phyloP scores from a whole-genome alignment of 2,888 invertebrate species.

The Thymelicus sylvestris region DNA sequence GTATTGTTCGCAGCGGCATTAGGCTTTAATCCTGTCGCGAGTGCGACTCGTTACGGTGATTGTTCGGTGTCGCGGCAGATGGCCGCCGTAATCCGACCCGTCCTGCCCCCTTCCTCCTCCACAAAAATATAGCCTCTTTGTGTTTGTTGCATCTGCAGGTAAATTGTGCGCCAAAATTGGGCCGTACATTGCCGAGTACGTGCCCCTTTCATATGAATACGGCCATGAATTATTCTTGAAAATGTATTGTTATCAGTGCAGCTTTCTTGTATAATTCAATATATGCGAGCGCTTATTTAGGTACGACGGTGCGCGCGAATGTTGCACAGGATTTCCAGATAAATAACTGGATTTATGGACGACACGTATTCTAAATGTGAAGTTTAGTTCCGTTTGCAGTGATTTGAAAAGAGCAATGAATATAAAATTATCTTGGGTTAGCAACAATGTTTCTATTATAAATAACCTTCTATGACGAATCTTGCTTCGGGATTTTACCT shows the following conservation, averaged over 20 bases:
- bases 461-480: too few species aligned
- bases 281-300: slow-evolving; percentile 44
- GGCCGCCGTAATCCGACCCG: slow-evolving; percentile 80
- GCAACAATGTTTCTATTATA: too few species aligned
- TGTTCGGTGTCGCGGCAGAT: slow-evolving; percentile 80
- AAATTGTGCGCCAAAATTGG: slow-evolving; percentile 81
- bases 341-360: slow-evolving; percentile 8
- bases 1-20: slow-evolving; percentile 78
- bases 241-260: slow-evolving; percentile 75
- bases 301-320: slow-evolving; percentile 8
- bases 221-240: slow-evolving; percentile 77
- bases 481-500: too few species aligned
- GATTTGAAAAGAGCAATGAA: neutral
- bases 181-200: slow-evolving; percentile 69
- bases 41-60: slow-evolving; percentile 81
- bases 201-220: slow-evolving; percentile 68
- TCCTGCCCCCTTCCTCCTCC: slow-evolving; percentile 50
- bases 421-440: neutral
- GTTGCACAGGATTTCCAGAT: slow-evolving; percentile 6
- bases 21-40: slow-evolving; percentile 81
- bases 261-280: slow-evolving; percentile 58
- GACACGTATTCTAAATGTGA: neutral
- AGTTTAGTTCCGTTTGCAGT: neutral
- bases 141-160: slow-evolving; percentile 84
- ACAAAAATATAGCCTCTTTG: slow-evolving; percentile 78